A percentile compares a stretch with the other conserved stretches of the same genome.
Conservation (phyloP, 37 sponge, comb jelly and placozoan species). For the Agelas oroides region DNA sequence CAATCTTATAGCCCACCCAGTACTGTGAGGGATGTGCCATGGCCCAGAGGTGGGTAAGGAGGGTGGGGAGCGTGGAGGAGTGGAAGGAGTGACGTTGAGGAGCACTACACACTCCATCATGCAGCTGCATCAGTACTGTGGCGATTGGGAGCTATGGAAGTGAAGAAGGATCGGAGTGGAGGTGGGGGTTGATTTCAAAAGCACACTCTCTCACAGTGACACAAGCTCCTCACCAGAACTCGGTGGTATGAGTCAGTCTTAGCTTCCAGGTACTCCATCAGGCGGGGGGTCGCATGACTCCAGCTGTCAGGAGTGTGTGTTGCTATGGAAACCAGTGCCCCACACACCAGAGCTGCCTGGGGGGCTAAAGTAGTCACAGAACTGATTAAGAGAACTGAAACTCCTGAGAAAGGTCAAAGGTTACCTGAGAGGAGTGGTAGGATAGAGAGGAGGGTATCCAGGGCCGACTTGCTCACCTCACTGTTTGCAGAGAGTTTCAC, state of each 20-base stretch:
- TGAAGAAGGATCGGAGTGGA: background rate
- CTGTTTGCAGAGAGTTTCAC: constrained; percentile 5
- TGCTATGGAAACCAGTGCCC: constrained; percentile 46
- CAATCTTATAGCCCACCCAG: constrained; percentile 68
- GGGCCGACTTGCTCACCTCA: constrained; percentile 13
- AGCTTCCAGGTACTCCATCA: constrained; percentile 37
- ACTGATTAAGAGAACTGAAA: background rate
- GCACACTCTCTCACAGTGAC: no score
- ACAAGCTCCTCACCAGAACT: constrained; percentile 16
- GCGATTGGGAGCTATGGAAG: constrained; percentile 51
- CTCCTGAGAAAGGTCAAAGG: no score
- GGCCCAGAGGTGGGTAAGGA: constrained; percentile 40
- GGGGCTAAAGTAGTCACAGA: constrained; percentile 11
- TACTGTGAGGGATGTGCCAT: background rate
- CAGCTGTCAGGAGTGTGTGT: constrained; percentile 18
- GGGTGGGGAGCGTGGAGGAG: constrained; percentile 22
- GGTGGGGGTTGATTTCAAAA: background rate
- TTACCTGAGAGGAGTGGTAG: constrained; percentile 46
- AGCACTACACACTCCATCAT: constrained; percentile 11
- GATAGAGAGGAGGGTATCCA: constrained; percentile 33
- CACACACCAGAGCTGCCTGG: constrained; percentile 34
- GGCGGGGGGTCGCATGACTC: constrained; percentile 33
- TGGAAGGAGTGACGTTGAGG: constrained; percentile 14
- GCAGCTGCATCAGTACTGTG: constrained; percentile 58
- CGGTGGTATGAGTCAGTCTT: background rate